Base-by-base conservation (phyloP, 1,140 invertebrate genomes). In the Cephus cinctus region DNA sequence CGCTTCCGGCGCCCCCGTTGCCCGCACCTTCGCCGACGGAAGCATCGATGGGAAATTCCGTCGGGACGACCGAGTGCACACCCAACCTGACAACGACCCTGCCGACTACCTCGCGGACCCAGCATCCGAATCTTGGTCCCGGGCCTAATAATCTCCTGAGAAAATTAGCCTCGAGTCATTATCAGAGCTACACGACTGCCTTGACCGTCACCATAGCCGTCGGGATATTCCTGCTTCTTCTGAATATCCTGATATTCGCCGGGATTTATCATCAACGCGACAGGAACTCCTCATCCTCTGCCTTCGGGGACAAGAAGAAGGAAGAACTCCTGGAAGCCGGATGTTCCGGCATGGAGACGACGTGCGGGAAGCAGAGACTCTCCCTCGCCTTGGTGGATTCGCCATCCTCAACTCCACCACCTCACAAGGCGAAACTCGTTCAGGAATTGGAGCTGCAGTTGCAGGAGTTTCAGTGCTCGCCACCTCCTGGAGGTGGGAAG, bases 191-290 rank as follows among this genome's bases (percentile, higher is more conserved):
- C 70, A 93, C 90, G 0, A 93, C 92, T 0, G 92, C 91, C 0
- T 76, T 96, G 1, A 90, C 89, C n/a, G 87, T 96, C 2, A 96
- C 93, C 0, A 92, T 97, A 43, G 92, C 91, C 0, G 89, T 97
- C 2, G 95, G 95, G 0, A 94, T 88, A 50, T 90, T 90, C 47
- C 77, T 91, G 5, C 79, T 98, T 3, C 80, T 97, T 5, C 80
- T 98, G 2, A 98, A 98, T 69, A 85, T 96, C 5, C 80, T 97
- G 1, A 94, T 98, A 40, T 96, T 97, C 63, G 92, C 92, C 23
- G 93, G 92, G 21, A 93, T 97, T 30, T 96, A 95, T 65, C 92
- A 95, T 63, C 91, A 96, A 67, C 81, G 92, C 5, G 88, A 92
- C 57, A 81, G 87, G 21, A 66, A 67, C 38, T 35, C 27, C 6